Conservation (phyloP, 2,113 vertebrate species). For the Percopsis transmontana region DNA sequence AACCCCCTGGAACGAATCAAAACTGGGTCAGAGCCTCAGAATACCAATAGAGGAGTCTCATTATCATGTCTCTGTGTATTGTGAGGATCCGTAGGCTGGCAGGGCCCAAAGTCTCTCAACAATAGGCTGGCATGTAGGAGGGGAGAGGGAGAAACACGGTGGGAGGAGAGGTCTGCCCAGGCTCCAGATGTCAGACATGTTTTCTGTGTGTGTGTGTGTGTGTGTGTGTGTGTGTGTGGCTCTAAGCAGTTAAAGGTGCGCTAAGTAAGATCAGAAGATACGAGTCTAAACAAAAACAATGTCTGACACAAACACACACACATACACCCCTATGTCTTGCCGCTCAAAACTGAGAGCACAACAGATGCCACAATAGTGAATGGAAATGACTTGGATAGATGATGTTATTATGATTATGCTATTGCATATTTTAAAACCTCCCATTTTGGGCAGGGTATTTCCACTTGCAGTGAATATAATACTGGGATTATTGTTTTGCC, state of each 20-base stretch:
- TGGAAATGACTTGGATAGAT: too few species aligned
- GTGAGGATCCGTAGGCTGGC: constrained; percentile 53
- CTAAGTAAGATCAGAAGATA: too few species aligned
- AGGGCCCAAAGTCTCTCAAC: constrained; percentile 57
- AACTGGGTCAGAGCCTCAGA: constrained; percentile 74
- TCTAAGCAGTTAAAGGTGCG: not conserved
- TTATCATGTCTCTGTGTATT: constrained; percentile 61
- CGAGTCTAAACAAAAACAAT: too few species aligned
- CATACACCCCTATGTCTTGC: too few species aligned
- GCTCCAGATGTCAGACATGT: constrained; percentile 23
- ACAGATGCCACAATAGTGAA: too few species aligned
- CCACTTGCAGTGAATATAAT: too few species aligned
- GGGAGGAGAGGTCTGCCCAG: constrained; percentile 42
- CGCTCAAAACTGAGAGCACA: too few species aligned
- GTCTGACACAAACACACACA: too few species aligned
- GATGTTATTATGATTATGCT: too few species aligned
- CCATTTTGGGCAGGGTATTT: too few species aligned
- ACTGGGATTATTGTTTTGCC: too few species aligned
- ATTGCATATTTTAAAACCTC: too few species aligned
- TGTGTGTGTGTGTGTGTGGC: not conserved
- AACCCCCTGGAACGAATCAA: constrained; percentile 58
- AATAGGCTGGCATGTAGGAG: constrained; percentile 58
- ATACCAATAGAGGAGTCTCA: constrained; percentile 64
- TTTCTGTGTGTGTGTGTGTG: constrained; percentile 9
- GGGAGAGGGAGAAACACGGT: constrained; percentile 27